These are phyloP conservation scores for Phalera bucephala DNA, from an alignment of 2,888 invertebrate species.

Conservation along the genomic window DNA sequence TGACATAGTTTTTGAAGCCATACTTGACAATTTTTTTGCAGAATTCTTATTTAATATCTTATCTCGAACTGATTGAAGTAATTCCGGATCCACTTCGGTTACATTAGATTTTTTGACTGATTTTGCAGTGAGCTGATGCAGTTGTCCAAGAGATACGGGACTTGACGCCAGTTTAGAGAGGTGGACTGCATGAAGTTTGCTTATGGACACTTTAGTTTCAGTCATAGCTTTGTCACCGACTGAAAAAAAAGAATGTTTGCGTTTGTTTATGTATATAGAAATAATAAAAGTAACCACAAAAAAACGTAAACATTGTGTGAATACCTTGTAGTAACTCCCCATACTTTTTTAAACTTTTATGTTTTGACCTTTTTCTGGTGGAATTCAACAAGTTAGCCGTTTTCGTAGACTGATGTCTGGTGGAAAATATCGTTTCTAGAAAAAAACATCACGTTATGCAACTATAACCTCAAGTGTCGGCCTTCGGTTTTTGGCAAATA, in stretches of 20 bases:
- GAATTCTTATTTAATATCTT: conserved; percentile 59
- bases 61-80: conserved; percentile 68
- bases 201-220: conserved; percentile 86
- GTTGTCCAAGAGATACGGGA: conserved; percentile 81
- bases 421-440: conserved; percentile 56
- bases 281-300: not conserved
- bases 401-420: conserved; percentile 71
- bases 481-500: not conserved
- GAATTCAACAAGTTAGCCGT: conserved; percentile 61
- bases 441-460: conserved; percentile 66
- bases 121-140: conserved; percentile 80
- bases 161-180: conserved; percentile 85
- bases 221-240: conserved; percentile 85
- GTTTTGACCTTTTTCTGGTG: conserved; percentile 68
- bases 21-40: conserved; percentile 15
- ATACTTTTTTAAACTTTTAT: conserved; percentile 81
- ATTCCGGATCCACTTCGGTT: conserved; percentile 65
- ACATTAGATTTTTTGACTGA: conserved; percentile 41
- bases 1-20: conserved; percentile 5
- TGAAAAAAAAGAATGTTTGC: conserved; percentile 48
- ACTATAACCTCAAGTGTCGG: conserved; percentile 23
- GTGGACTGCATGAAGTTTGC: conserved; percentile 86
- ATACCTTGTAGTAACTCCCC: conserved; percentile 88
- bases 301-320: conserved; percentile 14
- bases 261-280: conserved; percentile 26